Evolutionary conservation across 2,888 invertebrate species (phyloP).

Genomic region (Malachius bipustulatus): DNA sequence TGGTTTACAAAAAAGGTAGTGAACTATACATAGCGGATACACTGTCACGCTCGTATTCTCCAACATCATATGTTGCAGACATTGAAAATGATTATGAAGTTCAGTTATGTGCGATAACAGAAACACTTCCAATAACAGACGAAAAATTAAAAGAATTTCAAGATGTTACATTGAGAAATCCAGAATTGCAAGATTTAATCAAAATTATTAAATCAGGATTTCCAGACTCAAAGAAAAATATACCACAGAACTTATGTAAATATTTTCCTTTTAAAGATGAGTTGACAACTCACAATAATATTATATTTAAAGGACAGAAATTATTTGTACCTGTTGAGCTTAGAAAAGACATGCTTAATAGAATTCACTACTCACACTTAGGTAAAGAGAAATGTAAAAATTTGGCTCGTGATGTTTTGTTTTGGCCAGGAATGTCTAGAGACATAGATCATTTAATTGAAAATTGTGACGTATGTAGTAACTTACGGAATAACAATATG

Average conservation of each 20-base stretch:
- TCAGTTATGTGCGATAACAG: background rate
- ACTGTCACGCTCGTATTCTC: constrained; percentile 3
- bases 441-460: constrained; percentile 6
- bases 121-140: constrained; percentile 2
- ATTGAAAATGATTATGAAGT: background rate
- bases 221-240: constrained; percentile 5
- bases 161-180: constrained; percentile 1
- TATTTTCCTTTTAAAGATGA: constrained; percentile 9
- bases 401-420: constrained; percentile 4
- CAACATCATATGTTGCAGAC: background rate
- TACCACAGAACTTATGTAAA: constrained; percentile 4
- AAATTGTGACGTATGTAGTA: constrained; percentile 11
- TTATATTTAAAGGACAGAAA: constrained; percentile 2
- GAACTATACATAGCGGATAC: constrained; percentile 6
- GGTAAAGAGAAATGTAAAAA: constrained; percentile 9
- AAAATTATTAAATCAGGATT: constrained; percentile 8
- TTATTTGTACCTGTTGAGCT: constrained; percentile 4
- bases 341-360: constrained; percentile 5
- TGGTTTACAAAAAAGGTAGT: constrained; percentile 6
- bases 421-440: constrained; percentile 6
- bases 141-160: constrained; percentile 7
- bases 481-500: constrained; percentile 9
- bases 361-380: constrained; percentile 6
- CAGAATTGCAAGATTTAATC: constrained; percentile 2
- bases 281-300: background rate